Evolutionary conservation across 2,888 invertebrate genomes (phyloP), one percentile per base, ranked within the genome.

Genomic region (Atherix ibis): DNA sequence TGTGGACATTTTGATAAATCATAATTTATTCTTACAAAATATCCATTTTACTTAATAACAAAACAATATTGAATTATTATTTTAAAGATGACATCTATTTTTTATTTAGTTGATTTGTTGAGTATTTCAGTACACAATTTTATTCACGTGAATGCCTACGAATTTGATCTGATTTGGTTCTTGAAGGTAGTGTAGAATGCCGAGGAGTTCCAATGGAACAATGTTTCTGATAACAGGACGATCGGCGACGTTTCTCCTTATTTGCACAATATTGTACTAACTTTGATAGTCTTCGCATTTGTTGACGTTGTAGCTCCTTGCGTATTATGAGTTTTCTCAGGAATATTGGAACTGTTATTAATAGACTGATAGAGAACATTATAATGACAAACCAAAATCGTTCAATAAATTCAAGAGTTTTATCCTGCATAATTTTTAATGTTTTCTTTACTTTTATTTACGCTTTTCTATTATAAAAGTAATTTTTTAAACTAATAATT

Each of bases 311-410:
- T 12, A 30, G 18, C 12, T 30, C 30, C 5, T 13, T 17, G 3
- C 30, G 30, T 8, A 30, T 18, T 3, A 30, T 12, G 5, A 30
- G 17, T 16, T 30, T 12, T 17, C 17, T 17, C 8, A 30, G 30
- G 12, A 30, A 30, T 10, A 30, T 30, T 30, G 30, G 30, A 17
- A 30, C 8, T 12, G 18, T 18, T 4, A 30, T 18, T 8, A 30
- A n/a, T 5, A 30, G n/a, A 3, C 17, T 10, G 4, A 30, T 18
- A 3, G 18, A 18, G n/a, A 18, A 30, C 4, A 30, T 4, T 4
- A 30, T 18, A 5, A 15, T 12, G 18, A 30, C 8, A 30, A 18
- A 30, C 16, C 16, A 30, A 30, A 18, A 6, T 18, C 18, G 15
- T 18, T 5, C 18, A n/a, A 18, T 5, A 5, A 14, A 5, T 5